Evolutionary conservation across 2,113 vertebrate species (phyloP), one percentile per base, ranked within the genome.

Genomic region (Mystacornis crossleyi): DNA sequence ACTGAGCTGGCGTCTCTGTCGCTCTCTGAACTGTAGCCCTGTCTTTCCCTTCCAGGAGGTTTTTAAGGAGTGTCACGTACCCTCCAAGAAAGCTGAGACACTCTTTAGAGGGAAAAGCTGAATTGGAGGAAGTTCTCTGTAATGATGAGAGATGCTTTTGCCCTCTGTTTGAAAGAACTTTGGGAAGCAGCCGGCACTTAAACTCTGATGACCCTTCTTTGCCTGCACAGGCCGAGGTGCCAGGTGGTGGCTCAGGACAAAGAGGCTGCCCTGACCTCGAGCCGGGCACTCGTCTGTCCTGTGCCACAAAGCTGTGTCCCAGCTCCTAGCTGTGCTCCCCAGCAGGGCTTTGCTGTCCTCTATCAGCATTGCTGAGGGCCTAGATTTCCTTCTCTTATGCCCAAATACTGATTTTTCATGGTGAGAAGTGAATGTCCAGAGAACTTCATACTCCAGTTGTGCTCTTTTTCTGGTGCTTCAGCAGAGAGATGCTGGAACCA

Each of bases 281-380:
- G 34, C 31, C 5, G 1, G 7, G 19, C 26, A 11, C 17, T 57
- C 1, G 0, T 60, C 62, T 42, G 11, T 57, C 38, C 64, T 3
- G 0, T 45, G n/a, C 25, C 42, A 38, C 67, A 51, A n/a, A 45
- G 42, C 65, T 84, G n/a, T 2, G 0, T 51, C 24, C 33, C 64
- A 81, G 38, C 47, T 74, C 28, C 31, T 57, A 7, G 45, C 58
- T 91, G 65, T 3, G 3, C n/a, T 81, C 10, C n/a, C 43, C 40
- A 65, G 17, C 25, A 53, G 31, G 47, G 17, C 40, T 71, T 74
- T 4, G 6, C 64, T 53, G 11, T 73, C 79, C 13, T 38, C 17
- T 47, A 8, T 40, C 57, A 51, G 14, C 17, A 8, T 34, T 75
- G 53, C 47, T 31, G 40, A 62, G 64, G 29, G 51, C 60, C n/a